Conservation (phyloP, 1,140 invertebrate species). For the Hylaeus volcanicus region DNA sequence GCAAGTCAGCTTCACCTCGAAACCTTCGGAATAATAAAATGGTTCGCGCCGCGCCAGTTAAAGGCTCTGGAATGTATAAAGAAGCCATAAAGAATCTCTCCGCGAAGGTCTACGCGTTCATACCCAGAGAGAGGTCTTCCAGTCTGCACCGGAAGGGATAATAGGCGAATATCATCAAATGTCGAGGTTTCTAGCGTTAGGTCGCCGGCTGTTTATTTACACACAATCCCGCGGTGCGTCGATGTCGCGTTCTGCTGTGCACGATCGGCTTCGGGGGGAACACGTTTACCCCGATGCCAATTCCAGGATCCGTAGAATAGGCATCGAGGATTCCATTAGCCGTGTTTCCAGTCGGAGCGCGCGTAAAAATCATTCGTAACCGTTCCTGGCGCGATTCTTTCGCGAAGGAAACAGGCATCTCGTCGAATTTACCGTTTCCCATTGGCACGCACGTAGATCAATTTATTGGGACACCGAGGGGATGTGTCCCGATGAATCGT, state of each 20-base stretch:
- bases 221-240: conserved; percentile 30
- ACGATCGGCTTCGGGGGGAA: background rate
- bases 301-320: conserved; percentile 23
- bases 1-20: background rate
- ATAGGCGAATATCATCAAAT: conserved; percentile 18
- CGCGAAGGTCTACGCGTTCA: background rate
- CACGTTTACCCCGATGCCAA: conserved; percentile 25
- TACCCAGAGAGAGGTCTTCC: background rate
- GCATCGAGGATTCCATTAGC: conserved; percentile 48
- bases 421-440: conserved; percentile 24
- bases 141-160: conserved; percentile 15
- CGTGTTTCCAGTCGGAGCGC: conserved; percentile 45
- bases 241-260: conserved; percentile 9
- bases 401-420: conserved; percentile 20
- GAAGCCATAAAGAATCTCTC: background rate
- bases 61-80: background rate
- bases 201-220: conserved; percentile 50
- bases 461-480: background rate
- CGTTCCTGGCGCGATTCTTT: conserved; percentile 24
- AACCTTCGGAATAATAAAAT: background rate
- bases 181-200: background rate
- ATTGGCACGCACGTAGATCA: background rate
- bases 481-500: background rate
- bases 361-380: conserved; percentile 38
- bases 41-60: background rate